Evolutionary conservation across 2,113 vertebrate species (phyloP).

Genomic region (Pedetes capensis): DNA sequence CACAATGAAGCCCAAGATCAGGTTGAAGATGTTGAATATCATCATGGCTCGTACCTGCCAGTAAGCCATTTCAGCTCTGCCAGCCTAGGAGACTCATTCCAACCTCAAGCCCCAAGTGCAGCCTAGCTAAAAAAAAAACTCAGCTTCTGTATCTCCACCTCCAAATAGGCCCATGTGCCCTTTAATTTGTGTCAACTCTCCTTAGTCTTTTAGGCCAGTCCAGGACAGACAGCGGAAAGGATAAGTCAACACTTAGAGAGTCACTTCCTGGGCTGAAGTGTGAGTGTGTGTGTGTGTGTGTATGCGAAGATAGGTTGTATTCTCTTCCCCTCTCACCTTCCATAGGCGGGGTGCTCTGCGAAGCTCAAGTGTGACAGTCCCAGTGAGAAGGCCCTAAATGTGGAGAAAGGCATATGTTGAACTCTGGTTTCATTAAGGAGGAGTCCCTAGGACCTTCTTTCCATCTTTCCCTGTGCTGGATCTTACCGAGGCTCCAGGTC

Average conservation of each 20-base stretch:
- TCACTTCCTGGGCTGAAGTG: not conserved
- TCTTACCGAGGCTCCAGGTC: conserved; percentile 67
- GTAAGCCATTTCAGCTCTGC: conserved; percentile 44
- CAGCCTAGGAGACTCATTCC: not conserved
- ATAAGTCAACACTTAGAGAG: not conserved
- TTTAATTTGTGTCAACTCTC: conserved; percentile 6
- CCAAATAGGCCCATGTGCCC: not conserved
- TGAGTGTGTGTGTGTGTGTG: not conserved
- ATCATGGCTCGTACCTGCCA: conserved; percentile 73
- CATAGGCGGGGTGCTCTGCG: conserved; percentile 66
- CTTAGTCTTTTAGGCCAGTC: not conserved
- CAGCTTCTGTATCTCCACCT: not conserved
- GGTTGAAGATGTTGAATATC: conserved; percentile 63
- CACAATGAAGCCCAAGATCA: conserved; percentile 67
- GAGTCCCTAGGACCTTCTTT: not conserved
- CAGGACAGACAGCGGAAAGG: not conserved
- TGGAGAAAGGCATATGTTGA: conserved; percentile 14
- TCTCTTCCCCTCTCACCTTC: conserved; percentile 68
- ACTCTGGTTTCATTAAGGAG: not conserved
- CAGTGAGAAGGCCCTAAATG: conserved; percentile 67
- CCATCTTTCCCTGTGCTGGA: not conserved
- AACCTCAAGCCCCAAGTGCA: not conserved
- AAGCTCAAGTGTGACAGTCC: conserved; percentile 67
- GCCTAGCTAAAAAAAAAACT: not conserved
- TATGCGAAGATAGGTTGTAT: not conserved